These are phyloP conservation scores for Pseudochirops corinnae DNA, from an alignment of 2,797 vertebrate genomes.

Conservation along the genomic window DNA sequence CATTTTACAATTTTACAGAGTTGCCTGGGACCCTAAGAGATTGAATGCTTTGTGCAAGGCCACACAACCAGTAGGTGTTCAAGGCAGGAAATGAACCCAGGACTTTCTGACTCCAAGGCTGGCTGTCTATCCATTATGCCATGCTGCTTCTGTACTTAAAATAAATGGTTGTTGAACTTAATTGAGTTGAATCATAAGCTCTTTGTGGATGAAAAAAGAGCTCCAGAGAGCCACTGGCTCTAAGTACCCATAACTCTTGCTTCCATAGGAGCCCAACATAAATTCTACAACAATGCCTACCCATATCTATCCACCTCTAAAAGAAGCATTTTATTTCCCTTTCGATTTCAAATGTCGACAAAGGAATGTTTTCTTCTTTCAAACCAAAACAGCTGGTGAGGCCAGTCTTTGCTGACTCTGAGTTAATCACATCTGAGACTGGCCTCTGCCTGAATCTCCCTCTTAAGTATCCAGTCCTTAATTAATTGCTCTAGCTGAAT, in stretches of 20 bases:
- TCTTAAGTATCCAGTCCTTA: slow-evolving; percentile 45
- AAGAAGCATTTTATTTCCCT: neutral
- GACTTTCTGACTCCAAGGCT: neutral
- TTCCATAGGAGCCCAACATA: neutral
- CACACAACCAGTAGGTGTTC: neutral
- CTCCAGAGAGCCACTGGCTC: neutral
- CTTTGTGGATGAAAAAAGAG: neutral
- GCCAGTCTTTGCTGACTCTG: slow-evolving; percentile 27
- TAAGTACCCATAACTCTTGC: neutral
- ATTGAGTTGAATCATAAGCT: neutral
- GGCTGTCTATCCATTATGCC: neutral
- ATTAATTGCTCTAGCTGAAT: slow-evolving; percentile 57
- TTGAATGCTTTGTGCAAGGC: neutral
- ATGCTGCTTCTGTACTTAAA: neutral
- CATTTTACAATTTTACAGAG: neutral
- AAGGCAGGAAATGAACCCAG: neutral
- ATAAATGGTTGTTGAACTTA: neutral
- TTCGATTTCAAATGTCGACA: neutral
- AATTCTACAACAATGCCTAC: neutral
- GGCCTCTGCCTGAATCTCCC: neutral
- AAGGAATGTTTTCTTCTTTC: neutral
- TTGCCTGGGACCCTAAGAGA: neutral
- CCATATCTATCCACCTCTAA: neutral
- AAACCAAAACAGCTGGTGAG: slow-evolving; percentile 4
- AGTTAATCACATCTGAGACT: slow-evolving; percentile 18